Percentiles rank a stretch among this genome's conserved stretches.
Conservation (phyloP, 2,113 vertebrate species). For the Halichoerus grypus region DNA sequence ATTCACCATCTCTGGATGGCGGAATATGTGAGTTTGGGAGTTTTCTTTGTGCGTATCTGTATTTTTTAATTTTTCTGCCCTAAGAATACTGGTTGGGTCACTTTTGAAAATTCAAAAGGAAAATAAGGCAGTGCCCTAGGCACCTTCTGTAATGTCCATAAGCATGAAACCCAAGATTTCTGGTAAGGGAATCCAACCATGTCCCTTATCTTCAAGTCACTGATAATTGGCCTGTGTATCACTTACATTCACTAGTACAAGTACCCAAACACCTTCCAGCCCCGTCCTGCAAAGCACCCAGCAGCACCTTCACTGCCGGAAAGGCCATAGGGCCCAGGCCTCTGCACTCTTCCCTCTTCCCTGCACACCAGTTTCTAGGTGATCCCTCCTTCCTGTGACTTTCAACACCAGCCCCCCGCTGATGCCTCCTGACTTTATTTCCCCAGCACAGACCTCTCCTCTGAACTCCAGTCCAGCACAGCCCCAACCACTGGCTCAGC, state of each 20-base stretch:
- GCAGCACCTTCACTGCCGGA: accelerated
- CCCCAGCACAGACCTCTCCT: not conserved
- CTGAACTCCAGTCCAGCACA: not conserved
- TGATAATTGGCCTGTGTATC: not conserved
- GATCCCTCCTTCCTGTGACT: not conserved
- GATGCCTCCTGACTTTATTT: not conserved
- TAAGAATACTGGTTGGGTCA: not conserved
- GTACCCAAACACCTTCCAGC: not conserved
- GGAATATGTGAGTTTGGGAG: not conserved
- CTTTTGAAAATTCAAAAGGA: not conserved
- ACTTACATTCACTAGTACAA: too few species aligned
- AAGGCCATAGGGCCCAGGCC: not conserved
- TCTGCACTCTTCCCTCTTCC: not conserved
- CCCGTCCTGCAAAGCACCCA: not conserved
- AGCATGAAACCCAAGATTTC: not conserved
- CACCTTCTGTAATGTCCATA: not conserved
- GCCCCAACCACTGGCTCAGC: not conserved
- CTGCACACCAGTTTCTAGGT: not conserved
- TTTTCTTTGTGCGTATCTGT: not conserved
- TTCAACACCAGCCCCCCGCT: not conserved
- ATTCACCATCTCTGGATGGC: not conserved
- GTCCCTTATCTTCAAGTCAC: not conserved
- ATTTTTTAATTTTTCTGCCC: not conserved
- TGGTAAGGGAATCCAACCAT: not conserved
- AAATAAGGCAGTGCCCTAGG: not conserved